These are phyloP conservation scores for Phataginus tricuspis DNA, from an alignment of 2,797 vertebrate species.

Conservation along the genomic window DNA sequence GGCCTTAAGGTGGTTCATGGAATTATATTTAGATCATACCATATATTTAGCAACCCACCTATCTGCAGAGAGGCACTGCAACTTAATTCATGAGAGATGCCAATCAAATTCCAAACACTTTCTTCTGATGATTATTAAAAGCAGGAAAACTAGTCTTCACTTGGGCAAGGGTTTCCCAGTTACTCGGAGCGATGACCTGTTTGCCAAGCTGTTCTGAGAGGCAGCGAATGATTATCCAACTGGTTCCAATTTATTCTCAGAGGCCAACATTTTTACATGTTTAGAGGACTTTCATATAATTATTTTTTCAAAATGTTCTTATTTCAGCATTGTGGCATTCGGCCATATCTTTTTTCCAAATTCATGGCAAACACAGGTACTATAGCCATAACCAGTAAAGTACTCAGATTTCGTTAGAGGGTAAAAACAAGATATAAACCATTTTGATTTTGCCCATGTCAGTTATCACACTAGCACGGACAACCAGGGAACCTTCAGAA, in stretches of 20 bases:
- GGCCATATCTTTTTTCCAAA: not conserved
- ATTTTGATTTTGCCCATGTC: not conserved
- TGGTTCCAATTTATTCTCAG: slow-evolving; percentile 36
- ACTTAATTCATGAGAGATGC: slow-evolving; percentile 60
- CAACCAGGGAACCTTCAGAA: not conserved
- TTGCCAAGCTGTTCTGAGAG: slow-evolving; percentile 49
- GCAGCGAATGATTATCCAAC: not conserved
- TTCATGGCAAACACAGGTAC: slow-evolving; percentile 20
- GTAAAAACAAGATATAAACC: not conserved
- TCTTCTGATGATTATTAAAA: slow-evolving; percentile 20
- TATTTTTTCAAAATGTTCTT: slow-evolving; percentile 23
- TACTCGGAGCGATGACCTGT: not conserved
- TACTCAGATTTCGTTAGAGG: not conserved
- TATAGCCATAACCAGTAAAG: not conserved
- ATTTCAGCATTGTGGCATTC: slow-evolving; percentile 34
- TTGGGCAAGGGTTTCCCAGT: not conserved
- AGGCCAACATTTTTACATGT: slow-evolving; percentile 36
- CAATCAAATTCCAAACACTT: slow-evolving; percentile 14
- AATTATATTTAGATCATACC: slow-evolving; percentile 59
- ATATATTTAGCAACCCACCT: slow-evolving; percentile 71
- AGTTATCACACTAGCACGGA: not conserved
- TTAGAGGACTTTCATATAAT: slow-evolving; percentile 5
- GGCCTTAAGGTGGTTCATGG: slow-evolving; percentile 67
- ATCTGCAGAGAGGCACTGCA: slow-evolving; percentile 13
- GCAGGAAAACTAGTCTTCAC: slow-evolving; percentile 9